phyloP scores from a whole-genome alignment of 2,797 vertebrate species.

The Vespertilio murinus region DNA sequence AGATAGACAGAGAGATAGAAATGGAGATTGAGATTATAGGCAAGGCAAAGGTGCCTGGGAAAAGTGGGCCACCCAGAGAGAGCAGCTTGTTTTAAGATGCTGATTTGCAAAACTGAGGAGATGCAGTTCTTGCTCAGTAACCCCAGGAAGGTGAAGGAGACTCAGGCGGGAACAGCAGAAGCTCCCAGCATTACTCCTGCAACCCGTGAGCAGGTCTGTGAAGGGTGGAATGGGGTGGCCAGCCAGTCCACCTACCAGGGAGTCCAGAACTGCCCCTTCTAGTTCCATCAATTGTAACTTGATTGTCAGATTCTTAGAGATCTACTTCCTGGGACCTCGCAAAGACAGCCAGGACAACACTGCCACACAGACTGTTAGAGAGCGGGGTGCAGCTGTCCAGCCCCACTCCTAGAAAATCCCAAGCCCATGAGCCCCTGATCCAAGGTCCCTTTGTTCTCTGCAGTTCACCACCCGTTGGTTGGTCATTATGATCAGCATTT shows the following conservation, averaged over 20 bases:
- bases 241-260: neutral
- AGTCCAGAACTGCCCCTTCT: neutral
- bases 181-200: neutral
- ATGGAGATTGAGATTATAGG: neutral
- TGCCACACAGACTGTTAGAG: no score
- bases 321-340: neutral
- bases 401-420: neutral
- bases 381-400: neutral
- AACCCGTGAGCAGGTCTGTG: neutral
- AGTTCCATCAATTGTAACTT: neutral
- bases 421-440: neutral
- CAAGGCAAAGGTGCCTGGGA: neutral
- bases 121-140: neutral
- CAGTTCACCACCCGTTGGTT: neutral
- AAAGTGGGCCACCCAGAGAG: neutral
- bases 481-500: neutral
- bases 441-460: neutral
- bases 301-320: neutral
- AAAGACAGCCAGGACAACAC: neutral
- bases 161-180: accelerated
- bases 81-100: neutral
- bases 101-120: neutral
- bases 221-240: neutral
- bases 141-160: neutral
- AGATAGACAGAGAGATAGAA: neutral